Evolutionary conservation across 2,888 invertebrate genomes (phyloP), one percentile per base, ranked within the genome.

Genomic region (Ornithoptera alexandrae): DNA sequence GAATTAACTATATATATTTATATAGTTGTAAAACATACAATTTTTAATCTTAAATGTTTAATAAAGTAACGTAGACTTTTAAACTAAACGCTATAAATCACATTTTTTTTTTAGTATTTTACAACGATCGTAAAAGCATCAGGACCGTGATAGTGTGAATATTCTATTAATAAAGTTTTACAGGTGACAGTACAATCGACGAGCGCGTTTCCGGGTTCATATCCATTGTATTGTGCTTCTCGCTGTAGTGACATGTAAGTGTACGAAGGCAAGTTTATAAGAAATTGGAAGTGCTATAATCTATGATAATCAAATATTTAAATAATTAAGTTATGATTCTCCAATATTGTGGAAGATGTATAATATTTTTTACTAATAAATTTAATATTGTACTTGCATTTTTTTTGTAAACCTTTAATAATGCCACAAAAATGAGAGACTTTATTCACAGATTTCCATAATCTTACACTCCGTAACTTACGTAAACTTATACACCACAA

Each of bases 311-410:
- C 90, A 90, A 90, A 90, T 92, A 88, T 89, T 89, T 88, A 89
- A 89, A 84, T 86, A 89, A 88, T 90, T 92, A 91, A 92, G 91
- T 92, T 91, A 91, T 89, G 84, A 90, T 91, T 92, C 90, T 91
- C 91, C 92, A 89, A 90, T 90, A 91, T 91, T 92, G 90, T 91
- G 92, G 92, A 92, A 91, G 92, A 92, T 92, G 92, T 92, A 92
- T 92, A 90, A 92, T 92, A 92, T 92, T 92, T 92, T 92, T 92
- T 92, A 92, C 92, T 92, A 92, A 92, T 92, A 92, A 92, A 92
- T 92, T 92, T 92, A 92, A 92, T 92, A 92, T 91, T 92, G 88
- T 92, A 92, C 65, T 72, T 65, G 64, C 68, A 79, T 72, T 84
- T 89, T 89, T 50, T 50, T 50, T 3, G 5, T 50, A 39, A 39